Evolutionary conservation across 2,797 vertebrate species (phyloP).

Genomic region (Lutjanus argentimaculatus): DNA sequence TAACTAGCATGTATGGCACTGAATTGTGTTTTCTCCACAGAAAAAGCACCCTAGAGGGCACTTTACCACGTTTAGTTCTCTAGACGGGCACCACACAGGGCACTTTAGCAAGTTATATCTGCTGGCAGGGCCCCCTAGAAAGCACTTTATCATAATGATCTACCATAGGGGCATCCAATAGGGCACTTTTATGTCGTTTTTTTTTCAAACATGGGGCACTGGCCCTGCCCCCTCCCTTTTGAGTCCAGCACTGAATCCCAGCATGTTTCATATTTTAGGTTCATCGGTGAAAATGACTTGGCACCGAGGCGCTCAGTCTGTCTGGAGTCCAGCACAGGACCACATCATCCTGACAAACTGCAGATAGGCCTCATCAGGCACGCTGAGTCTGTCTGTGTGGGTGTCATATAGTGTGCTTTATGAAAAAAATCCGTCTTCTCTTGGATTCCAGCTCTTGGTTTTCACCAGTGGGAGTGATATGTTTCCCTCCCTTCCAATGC

Average conservation of each 20-base stretch:
- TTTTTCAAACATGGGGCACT: too few relatives aligned
- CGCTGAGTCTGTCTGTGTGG: background rate
- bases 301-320: conserved; percentile 2
- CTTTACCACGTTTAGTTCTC: too few relatives aligned
- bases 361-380: conserved; percentile 29
- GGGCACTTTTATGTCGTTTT: too few relatives aligned
- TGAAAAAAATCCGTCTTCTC: conserved; percentile 31
- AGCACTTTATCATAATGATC: too few relatives aligned
- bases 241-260: background rate
- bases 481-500: conserved; percentile 48
- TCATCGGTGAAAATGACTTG: conserved; percentile 38
- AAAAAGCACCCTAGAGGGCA: too few relatives aligned
- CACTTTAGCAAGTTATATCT: too few relatives aligned
- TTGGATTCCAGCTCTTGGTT: conserved; percentile 43
- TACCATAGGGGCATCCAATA: too few relatives aligned
- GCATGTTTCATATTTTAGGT: conserved; percentile 28
- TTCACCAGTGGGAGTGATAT: conserved; percentile 36
- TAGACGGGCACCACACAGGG: too few relatives aligned
- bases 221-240: too few relatives aligned
- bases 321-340: conserved; percentile 16
- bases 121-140: too few relatives aligned
- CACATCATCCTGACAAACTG: conserved; percentile 21
- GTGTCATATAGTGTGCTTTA: conserved; percentile 29
- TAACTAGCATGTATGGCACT: too few relatives aligned
- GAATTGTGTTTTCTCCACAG: too few relatives aligned